Percentiles rank a stretch among this genome's conserved stretches.
These are phyloP conservation scores for Chloroclysta siterata DNA, from an alignment of 2,888 invertebrate genomes.

Conservation along the genomic window DNA sequence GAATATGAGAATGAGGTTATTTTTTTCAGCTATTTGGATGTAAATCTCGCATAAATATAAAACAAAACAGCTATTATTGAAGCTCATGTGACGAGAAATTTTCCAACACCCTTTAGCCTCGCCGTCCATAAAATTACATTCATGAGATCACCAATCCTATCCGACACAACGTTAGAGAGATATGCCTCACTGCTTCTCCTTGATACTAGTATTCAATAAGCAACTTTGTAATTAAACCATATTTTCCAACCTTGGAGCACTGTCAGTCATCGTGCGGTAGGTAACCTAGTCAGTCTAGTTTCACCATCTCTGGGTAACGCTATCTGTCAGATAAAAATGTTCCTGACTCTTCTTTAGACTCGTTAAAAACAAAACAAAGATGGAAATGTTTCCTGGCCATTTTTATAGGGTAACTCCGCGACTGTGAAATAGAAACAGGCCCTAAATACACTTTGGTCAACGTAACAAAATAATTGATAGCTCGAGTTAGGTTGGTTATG, in stretches of 20 bases:
- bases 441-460: not conserved
- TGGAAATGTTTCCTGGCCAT: too few relatives aligned
- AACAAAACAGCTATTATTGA: not conserved
- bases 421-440: not conserved
- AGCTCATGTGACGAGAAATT: not conserved
- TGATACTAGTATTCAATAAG: constrained; percentile 1
- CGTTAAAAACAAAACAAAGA: too few relatives aligned
- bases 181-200: constrained; percentile 1
- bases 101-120: not conserved
- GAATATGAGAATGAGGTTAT: too few relatives aligned
- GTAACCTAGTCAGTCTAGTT: constrained; percentile 7
- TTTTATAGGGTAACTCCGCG: too few relatives aligned
- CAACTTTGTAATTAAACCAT: constrained; percentile 2
- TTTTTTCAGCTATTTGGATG: too few relatives aligned
- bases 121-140: not conserved
- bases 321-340: too few relatives aligned
- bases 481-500: not conserved
- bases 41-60: not conserved
- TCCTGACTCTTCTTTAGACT: too few relatives aligned
- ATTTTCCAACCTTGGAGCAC: constrained; percentile 18
- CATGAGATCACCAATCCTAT: not conserved
- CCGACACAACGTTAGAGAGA: not conserved
- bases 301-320: too few relatives aligned
- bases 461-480: not conserved
- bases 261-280: constrained; percentile 10